Conservation (phyloP, 2,888 invertebrate species). For the Mythimna lalbum region DNA sequence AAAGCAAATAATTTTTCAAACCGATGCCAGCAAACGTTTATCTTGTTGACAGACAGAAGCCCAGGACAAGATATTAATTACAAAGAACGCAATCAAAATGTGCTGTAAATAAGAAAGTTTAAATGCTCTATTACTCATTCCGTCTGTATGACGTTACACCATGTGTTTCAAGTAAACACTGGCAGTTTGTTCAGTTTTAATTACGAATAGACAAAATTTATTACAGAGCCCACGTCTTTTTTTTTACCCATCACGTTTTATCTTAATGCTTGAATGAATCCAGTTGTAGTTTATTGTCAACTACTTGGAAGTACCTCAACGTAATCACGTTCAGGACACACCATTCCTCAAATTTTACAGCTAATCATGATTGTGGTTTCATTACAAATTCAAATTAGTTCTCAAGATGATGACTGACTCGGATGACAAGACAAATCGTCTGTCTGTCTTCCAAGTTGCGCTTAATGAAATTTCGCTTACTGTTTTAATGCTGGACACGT, state of each 20-base stretch:
- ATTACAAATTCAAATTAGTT: constrained; percentile 86
- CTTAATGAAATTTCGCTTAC: constrained; percentile 81
- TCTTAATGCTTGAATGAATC: constrained; percentile 28
- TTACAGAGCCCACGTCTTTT: constrained; percentile 22
- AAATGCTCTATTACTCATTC: constrained; percentile 29
- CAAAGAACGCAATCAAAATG: constrained; percentile 47
- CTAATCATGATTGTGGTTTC: constrained; percentile 72
- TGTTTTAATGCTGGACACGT: constrained; percentile 80
- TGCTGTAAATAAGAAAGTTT: constrained; percentile 28
- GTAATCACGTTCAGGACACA: constrained; percentile 37
- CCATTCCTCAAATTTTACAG: constrained; percentile 64
- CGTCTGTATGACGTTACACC: constrained; percentile 37
- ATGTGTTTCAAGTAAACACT: constrained; percentile 47
- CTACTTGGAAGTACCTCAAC: constrained; percentile 16
- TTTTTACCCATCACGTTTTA: constrained; percentile 14
- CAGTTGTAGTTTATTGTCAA: constrained; percentile 30
- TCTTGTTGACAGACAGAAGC: constrained; percentile 23
- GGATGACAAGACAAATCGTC: constrained; percentile 86
- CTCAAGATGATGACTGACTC: constrained; percentile 75
- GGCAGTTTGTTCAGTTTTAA: constrained; percentile 46
- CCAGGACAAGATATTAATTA: constrained; percentile 35
- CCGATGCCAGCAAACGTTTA: constrained; percentile 13
- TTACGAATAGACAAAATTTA: constrained; percentile 46
- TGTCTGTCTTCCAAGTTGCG: constrained; percentile 73
- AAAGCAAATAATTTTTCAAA: constrained; percentile 22